Base-by-base conservation (phyloP, 2,113 vertebrate genomes). In the Thinocorus orbignyianus region DNA sequence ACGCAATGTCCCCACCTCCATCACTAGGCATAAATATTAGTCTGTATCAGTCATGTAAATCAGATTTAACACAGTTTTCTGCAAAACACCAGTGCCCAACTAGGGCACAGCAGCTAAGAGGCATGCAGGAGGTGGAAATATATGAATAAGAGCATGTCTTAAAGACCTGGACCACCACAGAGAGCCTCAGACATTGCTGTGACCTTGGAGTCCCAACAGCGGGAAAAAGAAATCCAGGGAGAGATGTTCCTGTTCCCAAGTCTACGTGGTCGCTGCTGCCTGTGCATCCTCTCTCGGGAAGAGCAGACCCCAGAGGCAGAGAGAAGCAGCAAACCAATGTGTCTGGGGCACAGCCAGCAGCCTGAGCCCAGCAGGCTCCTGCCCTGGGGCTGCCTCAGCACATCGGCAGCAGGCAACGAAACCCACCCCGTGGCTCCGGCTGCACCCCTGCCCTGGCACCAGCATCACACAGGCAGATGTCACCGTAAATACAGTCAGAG, bases 121-220 rank as follows among this genome's bases (percentile, higher is more conserved):
- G 20, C 37, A 31, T 0, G 11, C 3, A 1, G 44, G 49, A 37
- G 26, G 62, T 23, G 48, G 31, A 68, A 37, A 46, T 31, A 18
- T 0, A 0, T 1, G 42, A 28, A 31, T 12, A 22, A 46, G 2
- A 6, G 39, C 23, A 2, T 11, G 31, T 54, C 68, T n/a, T 3
- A 5, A 52, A 46, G 44, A 31, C 6, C 5, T 15, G 39, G 81
- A 41, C 49, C 44, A 28, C 30, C 1, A 2, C 1, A 1, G 74
- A 49, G 76, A 26, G 41, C 9, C 48, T 13, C 7, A 1, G 44
- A 13, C 46, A 13, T 1, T 24, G 57, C 83, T 48, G 37, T 11
- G 86, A 52, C 46, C 41, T 74, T 55, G 69, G 78, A 37, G 68
- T 5, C 13, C 64, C 51, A 62, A 7, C 46, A 52, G 44, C 0